Evolutionary conservation across 2,113 vertebrate species (phyloP).

Genomic region (Mus pahari): DNA sequence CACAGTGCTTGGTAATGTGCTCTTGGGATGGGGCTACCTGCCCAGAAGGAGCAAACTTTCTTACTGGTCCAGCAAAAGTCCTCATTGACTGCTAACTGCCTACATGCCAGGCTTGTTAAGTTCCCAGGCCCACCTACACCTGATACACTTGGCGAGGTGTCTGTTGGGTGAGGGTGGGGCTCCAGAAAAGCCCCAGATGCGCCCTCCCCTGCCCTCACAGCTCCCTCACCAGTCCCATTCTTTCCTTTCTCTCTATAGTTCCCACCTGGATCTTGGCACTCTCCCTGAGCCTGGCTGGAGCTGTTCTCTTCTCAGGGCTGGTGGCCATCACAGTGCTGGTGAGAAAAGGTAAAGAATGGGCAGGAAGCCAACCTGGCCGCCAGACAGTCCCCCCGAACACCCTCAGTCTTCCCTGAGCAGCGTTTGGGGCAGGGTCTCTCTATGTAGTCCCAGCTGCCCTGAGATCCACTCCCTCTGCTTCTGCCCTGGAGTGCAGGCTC

Average conservation of each 20-base stretch:
- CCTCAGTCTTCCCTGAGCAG: background rate
- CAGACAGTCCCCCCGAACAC: too few species aligned
- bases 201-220: background rate
- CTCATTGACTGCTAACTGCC: background rate
- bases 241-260: conserved; percentile 60
- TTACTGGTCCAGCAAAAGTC: background rate
- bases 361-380: background rate
- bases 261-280: conserved; percentile 74
- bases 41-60: background rate
- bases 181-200: background rate
- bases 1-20: background rate
- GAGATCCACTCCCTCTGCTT: background rate
- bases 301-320: conserved; percentile 40
- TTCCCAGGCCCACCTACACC: background rate
- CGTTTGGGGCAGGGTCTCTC: background rate
- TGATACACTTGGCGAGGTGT: background rate
- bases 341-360: conserved; percentile 73
- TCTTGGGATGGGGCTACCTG: background rate
- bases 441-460: background rate
- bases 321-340: background rate
- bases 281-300: conserved; percentile 57
- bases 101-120: background rate
- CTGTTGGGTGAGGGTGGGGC: too few species aligned
- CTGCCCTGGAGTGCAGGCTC: background rate
- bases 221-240: background rate